Percentiles rank a stretch among this genome's conserved stretches.
These are phyloP conservation scores for Takifugu rubripes DNA, from an alignment of 2,797 vertebrate genomes.

Conservation along the genomic window DNA sequence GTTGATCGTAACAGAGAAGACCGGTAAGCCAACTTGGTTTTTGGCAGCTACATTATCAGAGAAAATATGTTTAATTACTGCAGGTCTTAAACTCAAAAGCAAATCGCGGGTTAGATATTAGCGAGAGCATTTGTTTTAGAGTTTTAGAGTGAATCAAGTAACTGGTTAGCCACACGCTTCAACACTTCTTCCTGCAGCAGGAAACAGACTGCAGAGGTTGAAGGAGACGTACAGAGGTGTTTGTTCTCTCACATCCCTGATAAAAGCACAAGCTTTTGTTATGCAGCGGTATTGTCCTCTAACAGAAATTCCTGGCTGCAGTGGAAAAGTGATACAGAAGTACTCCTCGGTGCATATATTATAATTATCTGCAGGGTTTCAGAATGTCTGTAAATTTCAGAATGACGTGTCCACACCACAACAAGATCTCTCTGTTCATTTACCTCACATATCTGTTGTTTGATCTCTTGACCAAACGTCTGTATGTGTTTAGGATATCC, in stretches of 20 bases:
- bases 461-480: constrained; percentile 29
- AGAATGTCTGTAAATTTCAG: background rate
- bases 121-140: background rate
- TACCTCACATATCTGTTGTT: constrained; percentile 34
- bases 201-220: constrained; percentile 73
- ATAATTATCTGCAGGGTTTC: constrained; percentile 11
- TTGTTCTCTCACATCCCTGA: constrained; percentile 59
- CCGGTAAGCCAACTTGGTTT: constrained; percentile 73
- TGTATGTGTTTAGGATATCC: constrained; percentile 84
- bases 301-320: constrained; percentile 33
- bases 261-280: constrained; percentile 45
- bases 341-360: background rate
- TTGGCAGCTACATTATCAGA: no score
- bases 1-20: constrained; percentile 93
- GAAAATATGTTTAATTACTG: constrained; percentile 1
- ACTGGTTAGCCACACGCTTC: constrained; percentile 51
- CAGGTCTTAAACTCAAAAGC: background rate
- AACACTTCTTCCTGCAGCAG: constrained; percentile 77
- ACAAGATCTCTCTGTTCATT: background rate
- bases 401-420: background rate
- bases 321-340: constrained; percentile 34
- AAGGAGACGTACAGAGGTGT: constrained; percentile 61
- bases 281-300: constrained; percentile 30
- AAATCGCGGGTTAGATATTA: no score
- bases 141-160: constrained; percentile 39